Conservation (phyloP, 2,113 vertebrate species). For the western clawed frog (Xenopus tropicalis) region UCB_Xtro_10.0 CM004448.2:85286501-85287000, state of each 20-base stretch:
- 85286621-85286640: no score
- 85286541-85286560: no score
- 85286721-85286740: constrained; percentile 61
- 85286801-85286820: constrained; percentile 57
- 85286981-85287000: constrained; percentile 70
- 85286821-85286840: constrained; percentile 56
- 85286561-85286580: no score
- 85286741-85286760: constrained; percentile 60
- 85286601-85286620: no score
- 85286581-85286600: no score
- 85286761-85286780: constrained; percentile 74
- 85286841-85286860: constrained; percentile 51
- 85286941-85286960: constrained; percentile 61
- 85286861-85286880: constrained; percentile 53
- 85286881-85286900: constrained; percentile 58
- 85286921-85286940: constrained; percentile 59
- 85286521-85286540: no score
- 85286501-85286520: no score
- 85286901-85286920: constrained; percentile 60
- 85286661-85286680: constrained; percentile 76
- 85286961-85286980: constrained; percentile 90
- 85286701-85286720: constrained; percentile 61
- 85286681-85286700: constrained; percentile 75
- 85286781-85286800: constrained; percentile 76
- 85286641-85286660: no score